Conservation (phyloP, 2,888 invertebrate species). For the Xestia rhomboidea region DNA sequence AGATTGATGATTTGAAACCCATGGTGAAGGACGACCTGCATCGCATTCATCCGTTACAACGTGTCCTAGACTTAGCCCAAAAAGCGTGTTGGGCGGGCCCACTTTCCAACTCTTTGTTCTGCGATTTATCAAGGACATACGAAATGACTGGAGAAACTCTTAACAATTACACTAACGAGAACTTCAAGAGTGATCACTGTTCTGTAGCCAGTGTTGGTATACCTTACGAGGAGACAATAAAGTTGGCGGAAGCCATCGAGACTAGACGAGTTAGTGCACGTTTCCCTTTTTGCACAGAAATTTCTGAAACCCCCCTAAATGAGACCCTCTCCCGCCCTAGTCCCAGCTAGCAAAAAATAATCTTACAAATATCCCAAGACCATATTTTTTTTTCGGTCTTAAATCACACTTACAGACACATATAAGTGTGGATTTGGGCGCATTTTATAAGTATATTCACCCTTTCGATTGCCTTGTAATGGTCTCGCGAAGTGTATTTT, state of each 20-base stretch:
- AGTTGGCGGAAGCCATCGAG: conserved; percentile 78
- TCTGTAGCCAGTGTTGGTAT: conserved; percentile 80
- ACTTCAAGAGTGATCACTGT: conserved; percentile 77
- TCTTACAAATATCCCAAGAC: too few relatives aligned
- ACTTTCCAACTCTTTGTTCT: conserved; percentile 81
- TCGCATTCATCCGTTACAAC: conserved; percentile 74
- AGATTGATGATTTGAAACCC: conserved; percentile 75
- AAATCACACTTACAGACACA: too few relatives aligned
- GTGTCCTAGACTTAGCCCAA: conserved; percentile 81
- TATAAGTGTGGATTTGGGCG: too few relatives aligned
- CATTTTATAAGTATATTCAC: too few relatives aligned
- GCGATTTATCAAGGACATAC: conserved; percentile 74
- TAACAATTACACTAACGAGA: conserved; percentile 65
- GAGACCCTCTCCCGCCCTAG: too few relatives aligned
- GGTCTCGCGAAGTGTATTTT: too few relatives aligned
- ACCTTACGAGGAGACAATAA: conserved; percentile 81
- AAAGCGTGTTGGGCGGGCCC: conserved; percentile 81
- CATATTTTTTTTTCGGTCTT: too few relatives aligned
- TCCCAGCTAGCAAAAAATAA: too few relatives aligned
- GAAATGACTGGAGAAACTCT: conserved; percentile 72
- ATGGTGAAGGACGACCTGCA: conserved; percentile 76
- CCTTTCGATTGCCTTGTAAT: too few relatives aligned
- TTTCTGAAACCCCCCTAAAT: too few relatives aligned
- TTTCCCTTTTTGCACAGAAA: background rate
- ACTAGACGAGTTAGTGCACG: conserved; percentile 65